Evolutionary conservation across 2,888 invertebrate genomes (phyloP), one percentile per base, ranked within the genome.

Genomic region (Aphrophora alni): DNA sequence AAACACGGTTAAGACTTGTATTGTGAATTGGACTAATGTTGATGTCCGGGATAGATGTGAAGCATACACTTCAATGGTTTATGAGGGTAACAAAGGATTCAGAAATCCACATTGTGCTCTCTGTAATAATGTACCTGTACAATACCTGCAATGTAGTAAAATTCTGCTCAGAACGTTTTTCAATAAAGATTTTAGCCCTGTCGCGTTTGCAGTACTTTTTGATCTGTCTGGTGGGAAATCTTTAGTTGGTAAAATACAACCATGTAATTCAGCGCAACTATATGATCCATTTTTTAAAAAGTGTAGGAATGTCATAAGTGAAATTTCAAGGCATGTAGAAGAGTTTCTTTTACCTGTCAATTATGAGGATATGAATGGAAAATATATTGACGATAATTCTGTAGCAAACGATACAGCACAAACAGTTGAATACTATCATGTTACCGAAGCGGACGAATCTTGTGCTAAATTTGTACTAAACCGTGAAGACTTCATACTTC

Each of bases 61-160:
- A 78, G 88, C 88, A 24, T 89, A 89, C 85, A 89, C 89, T 5
- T 87, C 88, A 3, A 85, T 87, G 24, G 88, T 89, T 17, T 89
- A 88, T 85, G 85, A 87, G 77, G 85, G 86, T n/a, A 84, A 85
- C 24, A 85, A 85, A 17, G 86, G 87, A 1, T 90, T 88, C 84
- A 85, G 89, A 78, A 90, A 90, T 83, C 87, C 87, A 0, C 89
- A 90, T 83, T 90, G 90, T 84, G 90, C 89, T 26, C 85, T 88
- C 59, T 90, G 90, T 84, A 89, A 89, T 84, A 86, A 87, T 68
- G 87, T 88, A 24, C 85, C 86, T n/a, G 84, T 87, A 1, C 87
- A 88, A 25, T 81, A 83, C 33, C 82, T 86, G 0, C 77, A 80
- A 28, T 85, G 86, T 75, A 80, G 80, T 27, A 80, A 82, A 26